These are phyloP conservation scores for Noctua janthe DNA, from an alignment of 2,888 invertebrate species.

Conservation along the genomic window DNA sequence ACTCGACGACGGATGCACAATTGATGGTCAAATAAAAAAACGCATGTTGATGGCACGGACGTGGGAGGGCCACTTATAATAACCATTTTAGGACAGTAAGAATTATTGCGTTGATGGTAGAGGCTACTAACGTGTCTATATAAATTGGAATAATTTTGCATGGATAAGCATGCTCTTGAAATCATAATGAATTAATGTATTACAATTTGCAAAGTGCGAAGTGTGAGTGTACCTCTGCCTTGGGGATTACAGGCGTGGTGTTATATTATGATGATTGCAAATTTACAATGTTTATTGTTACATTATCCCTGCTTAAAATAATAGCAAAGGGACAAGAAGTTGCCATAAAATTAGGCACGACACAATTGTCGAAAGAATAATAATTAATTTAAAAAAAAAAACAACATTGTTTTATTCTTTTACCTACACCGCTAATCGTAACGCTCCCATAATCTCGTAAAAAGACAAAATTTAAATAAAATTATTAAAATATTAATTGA, in stretches of 20 bases:
- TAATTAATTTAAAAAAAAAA: not conserved
- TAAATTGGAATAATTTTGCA: constrained; percentile 8
- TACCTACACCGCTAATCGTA: not conserved
- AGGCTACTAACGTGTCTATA: not conserved
- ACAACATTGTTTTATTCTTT: not conserved
- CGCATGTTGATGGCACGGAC: constrained; percentile 67
- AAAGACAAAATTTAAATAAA: not conserved
- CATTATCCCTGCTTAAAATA: not conserved
- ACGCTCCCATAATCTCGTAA: not conserved
- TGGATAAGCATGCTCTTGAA: not conserved
- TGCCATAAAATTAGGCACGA: not conserved
- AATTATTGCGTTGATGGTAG: constrained; percentile 48
- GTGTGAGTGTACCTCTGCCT: not conserved
- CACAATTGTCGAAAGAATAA: not conserved
- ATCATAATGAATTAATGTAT: not conserved
- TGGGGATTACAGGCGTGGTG: not conserved
- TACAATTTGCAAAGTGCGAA: not conserved
- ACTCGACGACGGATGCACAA: constrained; percentile 81
- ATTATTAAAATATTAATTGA: constrained; percentile 11
- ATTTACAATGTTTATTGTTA: not conserved
- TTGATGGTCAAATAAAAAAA: constrained; percentile 85
- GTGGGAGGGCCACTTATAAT: constrained; percentile 68
- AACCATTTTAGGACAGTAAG: constrained; percentile 67
- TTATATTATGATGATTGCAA: not conserved
- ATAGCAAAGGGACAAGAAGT: not conserved